phyloP scores from a whole-genome alignment of 2,797 vertebrate species.

The Triplophysa bombifrons region DNA sequence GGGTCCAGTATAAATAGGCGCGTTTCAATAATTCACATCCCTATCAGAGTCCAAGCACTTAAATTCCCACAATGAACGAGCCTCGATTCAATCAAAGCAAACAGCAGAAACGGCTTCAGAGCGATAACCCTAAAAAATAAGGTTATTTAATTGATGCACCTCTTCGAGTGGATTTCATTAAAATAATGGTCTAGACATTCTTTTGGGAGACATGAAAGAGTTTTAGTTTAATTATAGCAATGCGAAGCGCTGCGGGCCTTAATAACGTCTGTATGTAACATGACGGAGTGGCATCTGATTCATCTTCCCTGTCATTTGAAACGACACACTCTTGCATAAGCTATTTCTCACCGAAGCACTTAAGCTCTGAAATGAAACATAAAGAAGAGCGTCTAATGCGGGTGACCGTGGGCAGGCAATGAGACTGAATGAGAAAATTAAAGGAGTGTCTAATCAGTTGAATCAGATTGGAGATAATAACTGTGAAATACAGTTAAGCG shows the following conservation, averaged over 20 bases:
- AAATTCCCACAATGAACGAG: slow-evolving; percentile 31
- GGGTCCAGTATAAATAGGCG: slow-evolving; percentile 21
- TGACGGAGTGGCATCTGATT: slow-evolving; percentile 25
- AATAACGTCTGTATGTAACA: slow-evolving; percentile 19
- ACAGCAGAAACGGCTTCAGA: slow-evolving; percentile 11
- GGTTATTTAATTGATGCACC: slow-evolving; percentile 21
- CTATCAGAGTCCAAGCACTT: slow-evolving; percentile 11
- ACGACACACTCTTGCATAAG: slow-evolving; percentile 8
- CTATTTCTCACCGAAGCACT: background rate
- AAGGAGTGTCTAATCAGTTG: slow-evolving; percentile 44
- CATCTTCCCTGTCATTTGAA: slow-evolving; percentile 32
- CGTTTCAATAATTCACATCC: slow-evolving; percentile 42
- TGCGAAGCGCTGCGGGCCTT: background rate
- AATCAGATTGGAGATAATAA: slow-evolving; percentile 62
- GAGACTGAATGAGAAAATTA: slow-evolving; percentile 18
- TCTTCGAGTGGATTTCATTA: slow-evolving; percentile 26
- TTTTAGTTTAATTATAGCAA: slow-evolving; percentile 13
- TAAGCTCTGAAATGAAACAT: slow-evolving; percentile 15
- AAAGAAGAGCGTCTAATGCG: slow-evolving; percentile 1
- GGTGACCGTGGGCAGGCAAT: slow-evolving; percentile 20
- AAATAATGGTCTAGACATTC: slow-evolving; percentile 9
- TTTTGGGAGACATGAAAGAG: slow-evolving; percentile 4
- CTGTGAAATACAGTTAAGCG: slow-evolving; percentile 60
- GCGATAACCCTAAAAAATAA: slow-evolving; percentile 36
- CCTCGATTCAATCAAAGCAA: slow-evolving; percentile 27